phyloP scores from a whole-genome alignment of 1,140 invertebrate species.

The Solenopsis invicta region DNA sequence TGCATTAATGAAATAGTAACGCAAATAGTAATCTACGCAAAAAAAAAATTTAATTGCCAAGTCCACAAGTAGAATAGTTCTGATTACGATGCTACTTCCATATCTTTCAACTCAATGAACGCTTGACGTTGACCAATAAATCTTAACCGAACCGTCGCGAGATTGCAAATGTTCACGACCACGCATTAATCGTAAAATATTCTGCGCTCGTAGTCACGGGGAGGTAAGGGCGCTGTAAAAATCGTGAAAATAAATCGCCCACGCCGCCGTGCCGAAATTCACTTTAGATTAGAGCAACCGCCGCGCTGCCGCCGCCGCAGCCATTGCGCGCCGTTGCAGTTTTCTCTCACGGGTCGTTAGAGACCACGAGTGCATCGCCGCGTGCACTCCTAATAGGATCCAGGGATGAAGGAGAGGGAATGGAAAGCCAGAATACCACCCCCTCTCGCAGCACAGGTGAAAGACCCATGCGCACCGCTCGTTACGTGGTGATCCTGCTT shows the following conservation, averaged over 20 bases:
- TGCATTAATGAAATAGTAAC: background rate
- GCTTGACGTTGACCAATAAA: background rate
- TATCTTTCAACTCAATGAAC: background rate
- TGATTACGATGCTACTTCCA: background rate
- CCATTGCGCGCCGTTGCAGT: conserved; percentile 58
- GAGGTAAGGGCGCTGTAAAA: conserved; percentile 49
- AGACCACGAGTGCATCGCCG: conserved; percentile 69
- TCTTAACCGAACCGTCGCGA: conserved; percentile 2
- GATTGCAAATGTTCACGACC: conserved; percentile 32
- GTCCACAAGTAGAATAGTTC: background rate
- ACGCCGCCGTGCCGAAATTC: conserved; percentile 72
- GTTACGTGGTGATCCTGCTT: conserved; percentile 65
- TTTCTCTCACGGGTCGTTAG: conserved; percentile 78
- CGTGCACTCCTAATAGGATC: conserved; percentile 73
- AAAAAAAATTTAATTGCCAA: background rate
- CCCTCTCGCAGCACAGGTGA: conserved; percentile 57
- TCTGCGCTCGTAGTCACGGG: background rate
- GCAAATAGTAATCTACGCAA: background rate
- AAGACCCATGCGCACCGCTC: conserved; percentile 53
- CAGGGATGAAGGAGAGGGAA: conserved; percentile 27
- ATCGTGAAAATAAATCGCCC: conserved; percentile 72
- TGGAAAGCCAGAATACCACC: conserved; percentile 55
- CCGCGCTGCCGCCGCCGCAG: background rate
- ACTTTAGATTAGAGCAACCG: conserved; percentile 75
- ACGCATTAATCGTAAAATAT: conserved; percentile 46